A percentile compares a stretch with the other conserved stretches of the same genome.
phyloP scores from a whole-genome alignment of 2,888 invertebrate species.

The Drosophila meridionalis region DNA sequence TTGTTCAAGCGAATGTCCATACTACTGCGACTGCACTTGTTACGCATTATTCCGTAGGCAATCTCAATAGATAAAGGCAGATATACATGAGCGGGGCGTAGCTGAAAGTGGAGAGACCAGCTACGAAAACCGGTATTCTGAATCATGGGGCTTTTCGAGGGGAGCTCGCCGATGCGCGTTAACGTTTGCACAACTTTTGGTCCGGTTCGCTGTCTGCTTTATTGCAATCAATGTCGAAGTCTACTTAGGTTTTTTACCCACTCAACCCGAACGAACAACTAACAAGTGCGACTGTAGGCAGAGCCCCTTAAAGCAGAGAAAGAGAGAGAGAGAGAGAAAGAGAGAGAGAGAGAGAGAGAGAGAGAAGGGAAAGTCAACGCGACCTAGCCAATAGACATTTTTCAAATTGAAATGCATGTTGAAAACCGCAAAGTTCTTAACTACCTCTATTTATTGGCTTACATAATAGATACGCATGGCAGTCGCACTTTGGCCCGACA shows the following conservation, averaged over 20 bases:
- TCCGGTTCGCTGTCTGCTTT: neutral
- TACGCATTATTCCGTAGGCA: neutral
- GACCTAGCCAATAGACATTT: slow-evolving; percentile 52
- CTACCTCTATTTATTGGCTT: slow-evolving; percentile 80
- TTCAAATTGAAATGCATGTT: slow-evolving; percentile 79
- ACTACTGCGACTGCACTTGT: slow-evolving; percentile 10
- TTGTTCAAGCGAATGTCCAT: neutral
- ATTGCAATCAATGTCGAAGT: slow-evolving; percentile 1
- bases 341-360: neutral
- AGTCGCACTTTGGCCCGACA: slow-evolving; percentile 14
- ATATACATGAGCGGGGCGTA: slow-evolving; percentile 3
- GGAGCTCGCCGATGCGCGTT: neutral
- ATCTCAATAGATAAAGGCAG: slow-evolving; percentile 6
- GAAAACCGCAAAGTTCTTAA: slow-evolving; percentile 80
- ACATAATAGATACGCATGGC: slow-evolving; percentile 71
- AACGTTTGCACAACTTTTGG: slow-evolving; percentile 24
- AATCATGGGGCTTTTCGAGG: slow-evolving; percentile 19
- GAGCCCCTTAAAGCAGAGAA: neutral
- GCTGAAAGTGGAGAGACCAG: slow-evolving; percentile 4
- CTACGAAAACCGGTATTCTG: slow-evolving; percentile 18
- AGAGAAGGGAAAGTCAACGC: neutral
- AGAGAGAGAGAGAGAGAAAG: no score
- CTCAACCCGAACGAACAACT: slow-evolving; percentile 25
- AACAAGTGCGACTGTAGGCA: slow-evolving; percentile 4
- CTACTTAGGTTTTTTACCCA: slow-evolving; percentile 32